Conservation (phyloP, 2,797 vertebrate species). For the Halcyon badia region DNA sequence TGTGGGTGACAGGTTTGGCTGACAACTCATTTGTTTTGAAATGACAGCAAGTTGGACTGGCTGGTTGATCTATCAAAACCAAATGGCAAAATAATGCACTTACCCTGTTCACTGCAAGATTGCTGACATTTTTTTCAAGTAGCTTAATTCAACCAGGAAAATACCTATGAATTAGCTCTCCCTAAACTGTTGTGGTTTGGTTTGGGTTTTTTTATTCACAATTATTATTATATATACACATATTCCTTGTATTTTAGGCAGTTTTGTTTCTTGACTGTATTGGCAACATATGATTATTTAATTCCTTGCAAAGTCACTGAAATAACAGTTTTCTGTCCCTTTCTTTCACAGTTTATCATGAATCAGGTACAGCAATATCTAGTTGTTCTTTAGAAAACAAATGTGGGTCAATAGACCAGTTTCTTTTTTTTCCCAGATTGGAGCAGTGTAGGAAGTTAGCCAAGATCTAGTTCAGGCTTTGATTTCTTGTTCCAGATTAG, state of each 20-base stretch:
- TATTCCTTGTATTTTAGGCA: neutral
- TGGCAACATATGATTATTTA: neutral
- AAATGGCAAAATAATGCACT: slow-evolving; percentile 1
- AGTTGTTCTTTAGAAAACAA: neutral
- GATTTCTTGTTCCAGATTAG: neutral
- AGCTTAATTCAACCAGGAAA: neutral
- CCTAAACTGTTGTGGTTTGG: neutral
- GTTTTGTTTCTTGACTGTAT: neutral
- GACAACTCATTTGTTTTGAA: slow-evolving; percentile 54
- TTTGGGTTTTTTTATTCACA: neutral
- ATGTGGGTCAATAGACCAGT: neutral
- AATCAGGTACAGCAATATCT: neutral
- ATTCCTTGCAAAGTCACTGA: neutral
- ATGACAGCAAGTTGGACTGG: neutral
- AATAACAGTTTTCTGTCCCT: neutral
- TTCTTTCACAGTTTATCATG: neutral
- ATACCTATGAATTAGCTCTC: neutral
- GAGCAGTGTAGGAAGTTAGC: neutral
- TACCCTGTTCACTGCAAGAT: slow-evolving; percentile 5
- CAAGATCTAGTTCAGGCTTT: neutral
- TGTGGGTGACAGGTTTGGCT: neutral
- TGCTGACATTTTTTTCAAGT: slow-evolving; percentile 12
- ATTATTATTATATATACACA: neutral
- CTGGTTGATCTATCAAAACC: slow-evolving; percentile 22
- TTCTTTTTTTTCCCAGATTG: neutral